Base-by-base conservation (phyloP, 2,888 invertebrate genomes). In the Lasius platythorax region DNA sequence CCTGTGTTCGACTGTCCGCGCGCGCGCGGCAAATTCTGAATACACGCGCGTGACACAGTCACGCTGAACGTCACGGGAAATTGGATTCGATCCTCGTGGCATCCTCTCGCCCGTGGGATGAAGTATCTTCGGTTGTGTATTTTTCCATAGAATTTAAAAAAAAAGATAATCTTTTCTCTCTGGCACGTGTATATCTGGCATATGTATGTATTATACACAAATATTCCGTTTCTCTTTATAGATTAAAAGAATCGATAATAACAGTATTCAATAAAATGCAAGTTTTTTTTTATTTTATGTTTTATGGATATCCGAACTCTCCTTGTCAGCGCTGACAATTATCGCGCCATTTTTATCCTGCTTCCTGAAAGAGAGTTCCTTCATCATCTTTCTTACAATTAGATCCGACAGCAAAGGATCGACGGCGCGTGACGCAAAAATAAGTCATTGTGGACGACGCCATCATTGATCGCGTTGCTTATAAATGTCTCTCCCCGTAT, bases 81-180 rank as follows among this genome's bases (percentile, higher is more conserved):
- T 90, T 90, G 88, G 85, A 88, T 90, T 89, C 90, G 88, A 85
- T 90, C 81, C 81, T 73, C 78, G 6, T 53, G 46, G 18, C 12
- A 46, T 12, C 33, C 18, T 28, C 8, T 18, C 37, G 40, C 50
- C 18, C n/a, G n/a, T 15, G 12, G 53, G 53, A 43, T 68, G 68
- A 68, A 68, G 43, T 73, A n/a, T n/a, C 15, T 40, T 28, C 78
- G 78, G 5, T 43, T 43, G 5, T 12, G 61, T 40, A 30, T 28
- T 72, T 28, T 72, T 40, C 28, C 61, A 58, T n/a, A 43, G 15
- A 72, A 70, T 70, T 9, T n/a, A 70, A 28, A 50, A 43, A 46
- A 56, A 23, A 23, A 23, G 23, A 23, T 23, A 23, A 23, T 23
- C 23, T 23, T 23, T 23, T 23, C 23, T 23, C 23, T 23, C 23